These are phyloP conservation scores for Aphrocallistes beatrix DNA, from an alignment of 37 sponge, comb jelly and placozoan genomes.

Conservation along the genomic window DNA sequence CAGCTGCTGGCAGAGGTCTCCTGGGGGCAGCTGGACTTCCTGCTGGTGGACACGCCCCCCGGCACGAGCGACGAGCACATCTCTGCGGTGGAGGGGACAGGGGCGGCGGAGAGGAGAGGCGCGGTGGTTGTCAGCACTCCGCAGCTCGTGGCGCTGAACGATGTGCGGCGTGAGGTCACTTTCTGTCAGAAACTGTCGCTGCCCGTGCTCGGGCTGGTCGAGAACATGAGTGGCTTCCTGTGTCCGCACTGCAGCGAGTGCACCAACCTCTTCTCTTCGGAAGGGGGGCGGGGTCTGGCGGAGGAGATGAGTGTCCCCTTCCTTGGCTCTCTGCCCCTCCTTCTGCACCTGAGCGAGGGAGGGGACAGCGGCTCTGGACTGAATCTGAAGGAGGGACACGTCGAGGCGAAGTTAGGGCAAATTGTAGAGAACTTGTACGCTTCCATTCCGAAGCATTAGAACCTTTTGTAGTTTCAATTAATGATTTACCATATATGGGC, in stretches of 20 bases:
- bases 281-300: constrained; percentile 20
- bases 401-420: too few relatives aligned
- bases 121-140: not conserved
- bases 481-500: too few relatives aligned
- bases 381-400: too few relatives aligned
- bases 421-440: too few relatives aligned
- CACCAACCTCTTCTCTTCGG: constrained; percentile 17
- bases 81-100: not conserved
- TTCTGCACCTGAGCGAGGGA: constrained; percentile 4
- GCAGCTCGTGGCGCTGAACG: constrained; percentile 27
- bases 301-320: constrained; percentile 20
- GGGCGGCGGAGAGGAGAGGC: not conserved
- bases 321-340: constrained; percentile 22
- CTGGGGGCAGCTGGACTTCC: constrained; percentile 24
- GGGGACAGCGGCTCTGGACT: not conserved
- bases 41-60: constrained; percentile 30
- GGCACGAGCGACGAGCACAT: constrained; percentile 17
- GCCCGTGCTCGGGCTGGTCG: constrained; percentile 23
- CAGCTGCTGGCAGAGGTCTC: constrained; percentile 28
- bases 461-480: too few relatives aligned
- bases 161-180: constrained; percentile 26
- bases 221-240: constrained; percentile 34
- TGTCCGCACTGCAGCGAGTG: constrained; percentile 31
- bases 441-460: too few relatives aligned
- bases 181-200: constrained; percentile 26